These are phyloP conservation scores for Sipha flava DNA, from an alignment of 1,140 invertebrate species.

Conservation along the genomic window DNA sequence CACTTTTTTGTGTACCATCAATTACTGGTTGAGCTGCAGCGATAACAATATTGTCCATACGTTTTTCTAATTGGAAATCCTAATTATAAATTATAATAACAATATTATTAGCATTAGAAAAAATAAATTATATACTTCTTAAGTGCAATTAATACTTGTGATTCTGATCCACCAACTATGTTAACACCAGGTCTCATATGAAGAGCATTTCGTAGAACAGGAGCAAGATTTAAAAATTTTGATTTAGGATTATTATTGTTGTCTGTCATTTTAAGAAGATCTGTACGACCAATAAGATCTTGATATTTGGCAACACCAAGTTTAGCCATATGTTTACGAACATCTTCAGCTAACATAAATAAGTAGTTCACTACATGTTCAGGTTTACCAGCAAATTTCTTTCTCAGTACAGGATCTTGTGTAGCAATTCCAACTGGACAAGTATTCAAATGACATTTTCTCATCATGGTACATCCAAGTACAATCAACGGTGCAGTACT, in stretches of 20 bases:
- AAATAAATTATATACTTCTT: neutral
- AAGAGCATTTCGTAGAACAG: conserved; percentile 80
- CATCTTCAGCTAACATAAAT: conserved; percentile 95
- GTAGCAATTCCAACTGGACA: conserved; percentile 98
- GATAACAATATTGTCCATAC: conserved; percentile 78
- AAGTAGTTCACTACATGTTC: conserved; percentile 97
- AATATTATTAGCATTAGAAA: neutral
- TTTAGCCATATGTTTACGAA: conserved; percentile 79
- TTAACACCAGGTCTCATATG: conserved; percentile 81
- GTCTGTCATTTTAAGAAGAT: conserved; percentile 62
- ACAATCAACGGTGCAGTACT: conserved; percentile 96
- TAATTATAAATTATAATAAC: conserved; percentile 45
- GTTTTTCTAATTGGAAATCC: conserved; percentile 86
- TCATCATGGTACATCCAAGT: conserved; percentile 98
- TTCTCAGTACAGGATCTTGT: conserved; percentile 87
- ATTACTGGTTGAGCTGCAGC: conserved; percentile 64
- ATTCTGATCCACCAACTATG: conserved; percentile 79
- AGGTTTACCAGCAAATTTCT: conserved; percentile 95
- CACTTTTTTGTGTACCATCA: conserved; percentile 56
- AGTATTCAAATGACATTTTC: conserved; percentile 98
- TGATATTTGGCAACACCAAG: conserved; percentile 83
- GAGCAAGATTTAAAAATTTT: conserved; percentile 70
- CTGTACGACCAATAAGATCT: conserved; percentile 89
- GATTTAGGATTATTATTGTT: conserved; percentile 65
- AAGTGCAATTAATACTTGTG: conserved; percentile 46